Evolutionary conservation across 1,140 invertebrate species (phyloP).

Genomic region (Goniozus legneri): DNA sequence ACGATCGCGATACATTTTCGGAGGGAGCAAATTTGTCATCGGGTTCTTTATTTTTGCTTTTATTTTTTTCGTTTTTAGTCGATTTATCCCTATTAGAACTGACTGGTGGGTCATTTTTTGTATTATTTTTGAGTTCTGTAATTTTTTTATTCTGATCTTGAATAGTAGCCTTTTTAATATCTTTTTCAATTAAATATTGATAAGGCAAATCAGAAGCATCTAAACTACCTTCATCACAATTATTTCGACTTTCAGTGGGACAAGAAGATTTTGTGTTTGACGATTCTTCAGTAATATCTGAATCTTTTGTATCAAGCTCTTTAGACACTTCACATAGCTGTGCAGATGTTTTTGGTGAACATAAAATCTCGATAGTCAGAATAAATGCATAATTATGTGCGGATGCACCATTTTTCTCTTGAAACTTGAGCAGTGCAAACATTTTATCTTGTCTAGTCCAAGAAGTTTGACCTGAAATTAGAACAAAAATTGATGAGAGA

Average conservation of each 20-base stretch:
- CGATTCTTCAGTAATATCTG: too few relatives aligned
- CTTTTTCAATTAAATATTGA: constrained; percentile 44
- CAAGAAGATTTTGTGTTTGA: too few relatives aligned
- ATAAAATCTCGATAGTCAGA: constrained; percentile 34
- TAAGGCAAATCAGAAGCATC: constrained; percentile 39
- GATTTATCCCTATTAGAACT: background rate
- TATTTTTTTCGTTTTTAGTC: background rate
- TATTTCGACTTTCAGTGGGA: too few relatives aligned
- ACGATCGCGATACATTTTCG: constrained; percentile 28
- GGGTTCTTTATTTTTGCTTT: background rate
- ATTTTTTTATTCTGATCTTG: background rate
- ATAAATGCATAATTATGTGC: constrained; percentile 42
- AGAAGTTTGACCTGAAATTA: constrained; percentile 30
- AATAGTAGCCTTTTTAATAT: constrained; percentile 27
- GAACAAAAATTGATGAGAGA: background rate
- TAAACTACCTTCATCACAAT: constrained; percentile 16
- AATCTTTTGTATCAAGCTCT: too few relatives aligned
- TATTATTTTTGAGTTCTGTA: background rate
- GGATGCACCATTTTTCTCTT: constrained; percentile 28
- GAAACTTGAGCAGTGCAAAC: constrained; percentile 46
- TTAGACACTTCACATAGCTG: too few relatives aligned
- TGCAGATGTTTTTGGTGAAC: background rate
- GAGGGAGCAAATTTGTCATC: constrained; percentile 1
- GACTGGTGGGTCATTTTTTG: background rate
- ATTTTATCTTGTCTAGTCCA: constrained; percentile 49